Evolutionary conservation across 2,797 vertebrate genomes (phyloP).

Genomic region (Sebastes matsubarae): DNA sequence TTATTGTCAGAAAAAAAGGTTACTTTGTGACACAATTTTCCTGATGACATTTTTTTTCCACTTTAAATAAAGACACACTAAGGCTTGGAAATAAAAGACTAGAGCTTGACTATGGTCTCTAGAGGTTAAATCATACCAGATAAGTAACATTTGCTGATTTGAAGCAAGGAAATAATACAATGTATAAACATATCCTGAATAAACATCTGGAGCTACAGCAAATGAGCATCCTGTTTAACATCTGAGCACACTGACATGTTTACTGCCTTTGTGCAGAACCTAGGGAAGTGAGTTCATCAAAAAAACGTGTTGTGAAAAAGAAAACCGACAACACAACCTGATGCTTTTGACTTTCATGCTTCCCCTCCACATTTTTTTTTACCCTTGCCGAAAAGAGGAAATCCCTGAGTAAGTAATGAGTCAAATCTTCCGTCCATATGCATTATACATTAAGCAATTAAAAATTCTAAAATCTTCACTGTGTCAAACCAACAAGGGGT

Average conservation of each 20-base stretch:
- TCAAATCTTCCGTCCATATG: conserved; percentile 38
- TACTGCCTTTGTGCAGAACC: conserved; percentile 33
- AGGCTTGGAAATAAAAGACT: background rate
- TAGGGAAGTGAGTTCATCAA: background rate
- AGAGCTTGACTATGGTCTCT: background rate
- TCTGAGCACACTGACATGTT: conserved; percentile 24
- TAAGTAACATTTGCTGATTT: background rate
- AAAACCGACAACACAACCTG: conserved; percentile 21
- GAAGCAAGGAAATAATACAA: background rate
- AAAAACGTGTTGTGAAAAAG: background rate
- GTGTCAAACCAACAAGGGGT: conserved; percentile 40
- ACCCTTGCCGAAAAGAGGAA: conserved; percentile 10
- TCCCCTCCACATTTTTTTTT: conserved; percentile 14
- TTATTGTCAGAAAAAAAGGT: background rate
- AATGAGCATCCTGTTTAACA: conserved; percentile 9
- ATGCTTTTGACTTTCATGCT: conserved; percentile 18
- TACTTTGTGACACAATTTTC: background rate
- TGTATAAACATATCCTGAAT: background rate
- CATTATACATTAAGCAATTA: conserved; percentile 66
- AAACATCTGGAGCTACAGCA: background rate
- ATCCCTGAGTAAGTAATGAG: conserved; percentile 43
- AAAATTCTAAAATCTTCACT: conserved; percentile 48
- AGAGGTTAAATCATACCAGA: background rate
- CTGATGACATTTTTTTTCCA: background rate
- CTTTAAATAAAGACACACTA: background rate